Evolutionary conservation across 2,113 vertebrate species (phyloP).

Genomic region (Natator depressus): DNA sequence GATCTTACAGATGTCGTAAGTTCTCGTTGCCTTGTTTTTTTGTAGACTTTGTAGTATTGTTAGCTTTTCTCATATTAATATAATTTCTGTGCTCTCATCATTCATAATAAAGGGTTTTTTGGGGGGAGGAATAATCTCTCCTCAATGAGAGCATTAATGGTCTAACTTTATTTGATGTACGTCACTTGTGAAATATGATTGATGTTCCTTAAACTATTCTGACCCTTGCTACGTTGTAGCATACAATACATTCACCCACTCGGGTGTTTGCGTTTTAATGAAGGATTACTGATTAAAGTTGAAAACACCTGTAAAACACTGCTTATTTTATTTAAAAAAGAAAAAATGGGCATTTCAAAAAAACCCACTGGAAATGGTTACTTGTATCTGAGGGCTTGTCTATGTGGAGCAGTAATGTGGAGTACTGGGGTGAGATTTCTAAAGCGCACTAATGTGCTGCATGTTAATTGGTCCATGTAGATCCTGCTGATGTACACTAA

Average conservation of each 20-base stretch:
- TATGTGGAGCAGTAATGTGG: background rate
- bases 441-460: background rate
- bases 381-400: background rate
- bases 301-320: background rate
- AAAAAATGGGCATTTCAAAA: background rate
- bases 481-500: no score
- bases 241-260: background rate
- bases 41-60: background rate
- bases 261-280: background rate
- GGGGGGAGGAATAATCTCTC: background rate
- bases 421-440: background rate
- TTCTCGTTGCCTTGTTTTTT: conserved; percentile 32
- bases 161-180: background rate
- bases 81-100: background rate
- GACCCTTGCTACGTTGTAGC: background rate
- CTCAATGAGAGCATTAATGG: background rate
- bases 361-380: background rate
- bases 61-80: background rate
- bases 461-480: background rate
- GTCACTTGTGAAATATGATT: background rate
- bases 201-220: background rate
- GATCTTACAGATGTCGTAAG: conserved; percentile 96
- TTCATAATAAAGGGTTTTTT: background rate
- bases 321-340: background rate
- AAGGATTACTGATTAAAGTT: background rate